Evolutionary conservation across 2,888 invertebrate genomes (phyloP), one percentile per base, ranked within the genome.

Genomic region (Drosophila bunnanda): DNA sequence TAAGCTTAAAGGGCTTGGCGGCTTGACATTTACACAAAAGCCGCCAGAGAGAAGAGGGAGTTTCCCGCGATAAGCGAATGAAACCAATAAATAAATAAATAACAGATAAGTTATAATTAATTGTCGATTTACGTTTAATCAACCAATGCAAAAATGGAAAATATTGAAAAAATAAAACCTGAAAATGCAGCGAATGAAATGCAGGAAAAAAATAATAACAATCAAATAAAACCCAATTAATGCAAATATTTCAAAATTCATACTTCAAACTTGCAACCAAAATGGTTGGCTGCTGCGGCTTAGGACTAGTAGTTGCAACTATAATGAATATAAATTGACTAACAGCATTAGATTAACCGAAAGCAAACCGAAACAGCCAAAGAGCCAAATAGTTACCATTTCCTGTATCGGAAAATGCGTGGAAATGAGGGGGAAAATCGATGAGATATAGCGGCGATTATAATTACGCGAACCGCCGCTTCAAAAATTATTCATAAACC

Each of bases 21-120:
- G 65, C 79, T 72, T 79, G 82, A 79, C 75, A 79, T 75, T 79
- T 71, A 50, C 55, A 53, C 32, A 53, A 70, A 70, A 77, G 44
- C 82, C 83, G 41, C 64, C 65, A 78, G 25, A 59, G 54, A 15
- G 22, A 4, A 17, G n/a, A 2, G 10, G 28, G 46, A 43, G 34
- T 34, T 28, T 22, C 2, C 20, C 12, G 48, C n/a, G 32, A 55
- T 61, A 41, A 46, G 46, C 50, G 52, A 61, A n/a, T 48, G 50
- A 36, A 46, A 34, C n/a, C 44, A 25, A 56, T 36, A 56, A 41
- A 58, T 38, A 64, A 57, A 80, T 78, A 75, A 75, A 72, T 67
- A 73, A 30, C 56, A 65, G 44, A 60, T 83, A 88, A 78, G 74
- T 86, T 75, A 88, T 88, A 83, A 80, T 83, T 78, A 72, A 81